Evolutionary conservation across 2,888 invertebrate genomes (phyloP), one percentile per base, ranked within the genome.

Genomic region (Serripes groenlandicus): DNA sequence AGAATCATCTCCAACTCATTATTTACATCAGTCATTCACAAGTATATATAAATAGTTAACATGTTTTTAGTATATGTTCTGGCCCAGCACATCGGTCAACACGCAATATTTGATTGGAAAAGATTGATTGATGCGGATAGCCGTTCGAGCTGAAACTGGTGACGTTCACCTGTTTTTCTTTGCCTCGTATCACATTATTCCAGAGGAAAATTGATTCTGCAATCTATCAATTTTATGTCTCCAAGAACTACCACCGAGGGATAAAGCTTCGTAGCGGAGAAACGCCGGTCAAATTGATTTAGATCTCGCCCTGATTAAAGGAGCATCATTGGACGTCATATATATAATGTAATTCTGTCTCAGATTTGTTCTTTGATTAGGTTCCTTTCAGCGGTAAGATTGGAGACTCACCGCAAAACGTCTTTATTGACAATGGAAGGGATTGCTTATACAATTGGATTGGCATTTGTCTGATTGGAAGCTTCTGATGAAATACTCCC

Each of bases 181-280:
- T n/a, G n/a, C n/a, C n/a, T n/a, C n/a, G n/a, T n/a, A n/a, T n/a
- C 56, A 23, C 56, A 56, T 56, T 56, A 56, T 56, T 26, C 56
- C 34, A 49, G 32, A 58, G 73, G 42, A 58, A 56, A 62, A 78
- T 42, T 71, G 75, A 78, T 66, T 62, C 56, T 21, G 49, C 60
- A 52, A 81, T 84, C 72, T 37, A 84, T 84, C 84, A 84, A 81
- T 66, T 78, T 78, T 79, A 85, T 85, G 85, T 68, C 32, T 66
- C 11, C 52, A 66, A n/a, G 49, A 84, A 84, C 75, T 71, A 68
- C 74, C 70, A 71, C 68, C 83, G 21, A 35, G 83, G 83, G 83
- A 84, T 32, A 28, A 52, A 21, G 49, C 37, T 73, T 62, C 60
- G 66, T 54, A 62, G 32, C 73, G 49, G 30, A 28, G 37, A 66